phyloP scores from a whole-genome alignment of 2,888 invertebrate genomes.

The Caenorhabditis doughertyi region DNA sequence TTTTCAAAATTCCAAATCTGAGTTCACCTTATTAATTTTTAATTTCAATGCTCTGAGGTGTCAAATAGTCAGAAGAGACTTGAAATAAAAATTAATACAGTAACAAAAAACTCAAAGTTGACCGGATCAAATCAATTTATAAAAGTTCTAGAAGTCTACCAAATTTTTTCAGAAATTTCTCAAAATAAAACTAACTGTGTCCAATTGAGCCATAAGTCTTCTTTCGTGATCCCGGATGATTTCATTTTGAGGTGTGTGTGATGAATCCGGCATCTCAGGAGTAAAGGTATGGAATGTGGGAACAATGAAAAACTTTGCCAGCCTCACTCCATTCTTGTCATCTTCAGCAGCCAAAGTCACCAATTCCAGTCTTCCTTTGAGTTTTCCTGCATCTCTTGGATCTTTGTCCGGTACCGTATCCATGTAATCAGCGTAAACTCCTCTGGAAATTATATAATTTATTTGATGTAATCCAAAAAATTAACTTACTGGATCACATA shows the following conservation, averaged over 20 bases:
- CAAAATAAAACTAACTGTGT: neutral
- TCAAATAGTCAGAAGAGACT: no score
- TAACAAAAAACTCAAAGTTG: no score
- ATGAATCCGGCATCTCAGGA: slow-evolving; percentile 8
- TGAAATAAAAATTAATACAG: no score
- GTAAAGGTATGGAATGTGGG: slow-evolving; percentile 32
- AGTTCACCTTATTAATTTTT: no score
- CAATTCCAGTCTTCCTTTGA: slow-evolving; percentile 18
- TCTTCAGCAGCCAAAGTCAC: slow-evolving; percentile 38
- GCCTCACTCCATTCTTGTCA: slow-evolving; percentile 2
- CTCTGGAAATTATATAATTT: neutral
- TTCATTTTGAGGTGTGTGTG: neutral
- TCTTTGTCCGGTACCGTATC: slow-evolving; percentile 1
- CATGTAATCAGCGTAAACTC: neutral
- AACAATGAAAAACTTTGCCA: slow-evolving; percentile 43
- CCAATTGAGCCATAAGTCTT: neutral
- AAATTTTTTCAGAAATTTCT: no score
- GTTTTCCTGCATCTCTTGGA: neutral
- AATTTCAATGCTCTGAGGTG: no score
- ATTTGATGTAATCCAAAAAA: neutral
- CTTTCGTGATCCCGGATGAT: neutral
- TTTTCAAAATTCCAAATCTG: no score
- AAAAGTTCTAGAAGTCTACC: no score
- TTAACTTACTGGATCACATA: neutral
- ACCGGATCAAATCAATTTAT: no score